Evolutionary conservation across 2,797 vertebrate species (phyloP), one percentile per base, ranked within the genome.

Genomic region (Apodemus agrarius): DNA sequence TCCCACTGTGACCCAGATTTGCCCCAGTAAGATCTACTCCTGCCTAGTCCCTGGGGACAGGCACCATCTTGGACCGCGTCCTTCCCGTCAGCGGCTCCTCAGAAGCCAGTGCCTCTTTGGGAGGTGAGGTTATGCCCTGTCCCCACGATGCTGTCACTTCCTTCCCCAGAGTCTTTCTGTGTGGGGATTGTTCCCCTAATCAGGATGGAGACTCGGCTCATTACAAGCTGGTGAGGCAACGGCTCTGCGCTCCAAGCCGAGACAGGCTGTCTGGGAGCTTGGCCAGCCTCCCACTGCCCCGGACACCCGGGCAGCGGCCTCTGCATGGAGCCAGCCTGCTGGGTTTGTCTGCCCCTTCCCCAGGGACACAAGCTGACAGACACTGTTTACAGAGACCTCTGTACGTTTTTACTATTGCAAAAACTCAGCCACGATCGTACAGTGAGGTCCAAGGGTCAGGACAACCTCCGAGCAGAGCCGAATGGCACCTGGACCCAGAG

Each of bases 141-240:
- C 95, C 91, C 93, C 88, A 79, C 1, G 12, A 87, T 86, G 54
- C 94, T 95, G 93, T 96, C 95, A 85, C 96, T 96, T 96, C 95
- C 96, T 96, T 97, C 96, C 96, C 95, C 89, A 31, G 63, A 83
- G 76, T 94, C 95, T 91, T 80, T 97, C 95, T 95, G 93, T 93
- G 96, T 91, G 82, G 85, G 89, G 97, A 97, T 92, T 97, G 97
- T 98, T 97, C 94, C 93, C 91, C 76, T 98, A 97, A 98, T 98
- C 97, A 97, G 97, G 97, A 95, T 96, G 97, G 97, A 98, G 97
- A 97, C 97, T 72, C 76, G 81, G 91, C 96, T 98, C 97, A 97
- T 97, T 96, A 97, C 97, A 94, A 97, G 97, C 97, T 96, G 97
- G 96, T 98, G 97, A 98, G 97, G 96, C 97, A 98, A 97, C 29